Evolutionary conservation across 2,888 invertebrate species (phyloP), one percentile per base, ranked within the genome.

Genomic region (Quadroppia sp.): DNA sequence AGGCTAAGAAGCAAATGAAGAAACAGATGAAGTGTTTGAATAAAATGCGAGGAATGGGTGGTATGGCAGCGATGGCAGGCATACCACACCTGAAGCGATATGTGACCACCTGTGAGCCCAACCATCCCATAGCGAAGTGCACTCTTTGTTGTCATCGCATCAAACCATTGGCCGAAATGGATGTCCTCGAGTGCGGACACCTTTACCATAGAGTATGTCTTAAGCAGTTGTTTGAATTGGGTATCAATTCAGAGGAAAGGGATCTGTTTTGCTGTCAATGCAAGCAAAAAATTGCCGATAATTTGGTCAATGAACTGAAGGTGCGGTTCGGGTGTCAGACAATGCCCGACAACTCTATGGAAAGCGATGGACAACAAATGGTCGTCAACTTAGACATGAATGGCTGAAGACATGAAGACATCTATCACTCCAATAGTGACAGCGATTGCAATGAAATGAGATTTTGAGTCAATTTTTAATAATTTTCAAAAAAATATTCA

Each of bases 161-260:
- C 25, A n/a, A 53, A 53, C 53, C 53, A 53, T 23, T 53, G 6
- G 25, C 13, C 4, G 20, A 9, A 4, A 53, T 23, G 3, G 53
- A 53, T 17, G 23, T 53, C 53, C 53, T 53, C n/a, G 23, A 53
- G 2, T 53, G 53, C 23, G 53, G 53, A 53, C 53, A 53, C 53
- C 11, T 53, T 53, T 53, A 53, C 53, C 53, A 53, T 53, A 20
- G 53, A 53, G 11, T 53, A 23, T 53, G 53, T 53, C 25, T 53
- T 9, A 53, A 53, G 23, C 23, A 23, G 3, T 23, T 53, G 4
- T 53, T 53, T 25, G 53, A 53, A 23, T 53, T 53, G 53, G 3
- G 17, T 9, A 9, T 23, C 53, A 53, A 25, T 1, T 53, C 53
- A 23, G 9, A 9, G 2, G 53, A 53, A 9, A 23, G 4, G 25